Conservation (phyloP, 2,797 vertebrate genomes). For the Gobio occitaniae region DNA sequence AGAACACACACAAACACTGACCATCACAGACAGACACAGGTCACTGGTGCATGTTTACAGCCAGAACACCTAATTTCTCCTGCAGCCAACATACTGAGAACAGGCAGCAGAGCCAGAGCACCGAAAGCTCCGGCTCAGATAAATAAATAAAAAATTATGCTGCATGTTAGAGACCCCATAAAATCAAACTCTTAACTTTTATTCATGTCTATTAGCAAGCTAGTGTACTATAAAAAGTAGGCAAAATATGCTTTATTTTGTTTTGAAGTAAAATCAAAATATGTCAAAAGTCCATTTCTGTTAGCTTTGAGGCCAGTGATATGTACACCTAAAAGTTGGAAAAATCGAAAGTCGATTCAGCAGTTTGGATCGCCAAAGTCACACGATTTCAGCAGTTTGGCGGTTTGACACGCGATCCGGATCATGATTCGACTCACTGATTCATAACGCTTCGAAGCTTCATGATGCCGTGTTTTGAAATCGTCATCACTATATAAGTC, state of each 20-base stretch:
- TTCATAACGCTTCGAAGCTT: too few relatives aligned
- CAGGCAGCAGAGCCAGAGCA: background rate
- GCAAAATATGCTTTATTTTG: background rate
- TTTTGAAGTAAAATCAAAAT: background rate
- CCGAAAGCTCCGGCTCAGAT: background rate
- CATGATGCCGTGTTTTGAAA: too few relatives aligned
- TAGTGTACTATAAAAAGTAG: background rate
- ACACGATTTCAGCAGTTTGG: too few relatives aligned
- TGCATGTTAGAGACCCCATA: background rate
- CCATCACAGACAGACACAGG: constrained; percentile 44
- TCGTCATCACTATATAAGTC: too few relatives aligned
- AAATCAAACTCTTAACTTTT: background rate
- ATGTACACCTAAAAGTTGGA: background rate
- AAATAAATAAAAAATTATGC: background rate
- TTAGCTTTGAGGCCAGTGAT: background rate
- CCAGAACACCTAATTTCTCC: constrained; percentile 25
- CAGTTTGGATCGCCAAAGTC: too few relatives aligned
- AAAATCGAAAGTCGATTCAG: background rate
- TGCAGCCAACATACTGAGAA: constrained; percentile 14
- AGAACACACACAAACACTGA: constrained; percentile 39
- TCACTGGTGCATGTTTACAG: constrained; percentile 52
- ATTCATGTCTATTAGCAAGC: background rate
- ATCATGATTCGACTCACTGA: too few relatives aligned
- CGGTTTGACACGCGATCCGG: too few relatives aligned
- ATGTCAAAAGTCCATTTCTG: background rate